Evolutionary conservation across 2,888 invertebrate species (phyloP).

Genomic region (Ormyrus nitidulus): DNA sequence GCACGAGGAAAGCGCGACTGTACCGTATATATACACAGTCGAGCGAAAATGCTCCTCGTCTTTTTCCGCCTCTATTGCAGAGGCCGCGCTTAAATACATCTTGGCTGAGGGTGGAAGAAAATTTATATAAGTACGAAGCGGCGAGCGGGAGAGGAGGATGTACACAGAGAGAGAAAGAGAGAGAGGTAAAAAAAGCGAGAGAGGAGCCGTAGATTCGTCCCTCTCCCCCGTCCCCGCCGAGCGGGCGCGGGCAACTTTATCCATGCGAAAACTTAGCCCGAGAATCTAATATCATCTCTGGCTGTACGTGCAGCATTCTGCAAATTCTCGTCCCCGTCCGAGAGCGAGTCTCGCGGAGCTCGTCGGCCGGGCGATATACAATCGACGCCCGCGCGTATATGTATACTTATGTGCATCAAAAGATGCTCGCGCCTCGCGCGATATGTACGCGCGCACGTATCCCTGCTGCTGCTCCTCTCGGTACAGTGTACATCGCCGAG

Average conservation of each 20-base stretch:
- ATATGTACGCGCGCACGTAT: neutral
- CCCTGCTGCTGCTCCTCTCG: neutral
- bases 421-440: slow-evolving; percentile 15
- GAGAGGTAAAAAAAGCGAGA: neutral
- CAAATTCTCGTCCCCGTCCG: slow-evolving; percentile 63
- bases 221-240: slow-evolving; percentile 2
- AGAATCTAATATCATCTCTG: slow-evolving; percentile 74
- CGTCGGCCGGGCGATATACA: slow-evolving; percentile 55
- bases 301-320: slow-evolving; percentile 70
- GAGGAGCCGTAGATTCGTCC: neutral
- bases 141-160: neutral
- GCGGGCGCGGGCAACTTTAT: slow-evolving; percentile 51
- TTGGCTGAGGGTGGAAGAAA: slow-evolving; percentile 40
- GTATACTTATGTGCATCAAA: slow-evolving; percentile 24
- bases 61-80: slow-evolving; percentile 35
- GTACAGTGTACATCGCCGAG: neutral
- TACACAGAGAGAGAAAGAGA: neutral
- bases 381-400: slow-evolving; percentile 48
- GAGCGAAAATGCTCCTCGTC: slow-evolving; percentile 36
- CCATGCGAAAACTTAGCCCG: slow-evolving; percentile 74
- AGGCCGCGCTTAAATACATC: slow-evolving; percentile 39
- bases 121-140: slow-evolving; percentile 47
- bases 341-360: slow-evolving; percentile 10
- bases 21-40: slow-evolving; percentile 31
- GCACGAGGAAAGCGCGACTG: neutral